Evolutionary conservation across 2,797 vertebrate genomes (phyloP).

Genomic region (Danio jaintianensis): DNA sequence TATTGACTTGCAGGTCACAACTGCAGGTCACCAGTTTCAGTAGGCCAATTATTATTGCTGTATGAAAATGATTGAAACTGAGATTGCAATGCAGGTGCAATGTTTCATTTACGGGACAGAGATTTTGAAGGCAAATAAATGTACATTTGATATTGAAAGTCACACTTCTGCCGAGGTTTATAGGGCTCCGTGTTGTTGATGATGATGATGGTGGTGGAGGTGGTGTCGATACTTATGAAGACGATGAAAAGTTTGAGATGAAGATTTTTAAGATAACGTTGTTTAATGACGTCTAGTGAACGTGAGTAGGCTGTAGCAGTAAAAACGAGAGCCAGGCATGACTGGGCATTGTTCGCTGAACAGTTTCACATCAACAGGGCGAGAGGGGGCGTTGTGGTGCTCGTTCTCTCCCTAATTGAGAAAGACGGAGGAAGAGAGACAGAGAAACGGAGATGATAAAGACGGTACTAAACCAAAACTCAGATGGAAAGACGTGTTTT

Average conservation of each 20-base stretch:
- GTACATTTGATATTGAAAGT: conserved; percentile 31
- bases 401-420: conserved; percentile 38
- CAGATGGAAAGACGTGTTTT: background rate
- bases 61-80: background rate
- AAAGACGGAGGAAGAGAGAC: background rate
- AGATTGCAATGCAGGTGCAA: background rate
- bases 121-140: background rate
- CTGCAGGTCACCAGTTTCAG: background rate
- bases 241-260: background rate
- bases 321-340: conserved; percentile 82
- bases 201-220: conserved; percentile 1
- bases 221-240: conserved; percentile 5
- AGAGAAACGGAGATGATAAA: background rate
- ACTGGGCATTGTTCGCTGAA: conserved; percentile 72
- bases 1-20: background rate
- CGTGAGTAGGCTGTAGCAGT: conserved; percentile 71
- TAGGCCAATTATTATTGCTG: background rate
- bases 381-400: conserved; percentile 57
- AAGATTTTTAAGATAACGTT: conserved; percentile 54
- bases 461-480: background rate
- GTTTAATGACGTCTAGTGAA: conserved; percentile 65
- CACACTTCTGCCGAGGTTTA: conserved; percentile 15
- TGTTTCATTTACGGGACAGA: background rate
- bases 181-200: conserved; percentile 1
- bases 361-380: conserved; percentile 70